Evolutionary conservation across 2,797 vertebrate genomes (phyloP), one percentile per base, ranked within the genome.

Genomic region (Glossophaga mutica): DNA sequence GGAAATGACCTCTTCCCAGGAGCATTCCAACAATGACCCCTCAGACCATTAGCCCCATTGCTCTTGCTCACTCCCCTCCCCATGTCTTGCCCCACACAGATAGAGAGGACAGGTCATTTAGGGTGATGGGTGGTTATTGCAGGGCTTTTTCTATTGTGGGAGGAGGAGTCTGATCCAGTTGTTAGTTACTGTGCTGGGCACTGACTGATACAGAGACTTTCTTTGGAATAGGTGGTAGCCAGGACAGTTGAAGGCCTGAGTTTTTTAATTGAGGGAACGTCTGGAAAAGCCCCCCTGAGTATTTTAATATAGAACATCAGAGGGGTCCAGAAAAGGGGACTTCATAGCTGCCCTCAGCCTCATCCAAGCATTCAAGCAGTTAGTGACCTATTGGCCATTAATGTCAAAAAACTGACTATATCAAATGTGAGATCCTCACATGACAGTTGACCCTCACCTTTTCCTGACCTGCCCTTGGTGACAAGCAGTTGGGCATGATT

Each of bases 201-300:
- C 48, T 55, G 48, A 34, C 29, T 37, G 46, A 59, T 6, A 15
- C 0, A 67, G 70, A 79, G 39, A 37, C 32, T 55, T 86, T 62
- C 50, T 81, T 24, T 83, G 48, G 82, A 90, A 87, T 52, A 48
- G 19, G n/a, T 21, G 5, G 9, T 32, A 16, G 8, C 34, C 24
- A 71, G 26, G 87, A 6, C 39, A 48, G 14, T 26, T 52, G 1
- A 59, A 84, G 34, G 15, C 24, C 71, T 16, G 6, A 59, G 71
- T 34, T 86, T 97, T 65, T 94, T 82, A 68, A n/a, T 77, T 14
- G 59, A 12, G 22, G 11, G 26, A 29, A 10, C 18, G 70, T 16
- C 15, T 52, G 9, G 26, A 50, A 79, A 55, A 86, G 2, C 15
- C 24, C 29, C 15, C 16, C 50, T 79, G n/a, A 12, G 10, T 16